Conservation (phyloP, 2,888 invertebrate genomes). For the Agriopis leucophaearia region DNA sequence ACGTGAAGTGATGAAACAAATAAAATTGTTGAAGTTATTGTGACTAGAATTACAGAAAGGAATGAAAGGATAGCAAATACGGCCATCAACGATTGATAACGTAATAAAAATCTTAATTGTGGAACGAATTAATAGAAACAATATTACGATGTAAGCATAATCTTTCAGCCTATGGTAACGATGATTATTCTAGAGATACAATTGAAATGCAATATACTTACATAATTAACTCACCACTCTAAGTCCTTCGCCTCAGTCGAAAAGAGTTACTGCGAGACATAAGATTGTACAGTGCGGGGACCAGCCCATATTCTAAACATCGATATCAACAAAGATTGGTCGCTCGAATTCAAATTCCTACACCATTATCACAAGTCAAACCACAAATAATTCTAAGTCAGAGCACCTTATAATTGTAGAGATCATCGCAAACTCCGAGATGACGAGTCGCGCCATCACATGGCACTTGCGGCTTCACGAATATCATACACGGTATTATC, state of each 20-base stretch:
- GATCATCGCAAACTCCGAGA: slow-evolving; percentile 80
- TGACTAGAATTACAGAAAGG: slow-evolving; percentile 43
- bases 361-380: slow-evolving; percentile 80
- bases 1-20: slow-evolving; percentile 8
- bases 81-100: slow-evolving; percentile 9
- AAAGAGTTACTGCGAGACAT: slow-evolving; percentile 48
- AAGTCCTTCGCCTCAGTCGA: slow-evolving; percentile 48
- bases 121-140: slow-evolving; percentile 47
- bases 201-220: slow-evolving; percentile 79
- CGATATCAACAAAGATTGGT: slow-evolving; percentile 78
- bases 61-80: slow-evolving; percentile 20
- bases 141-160: slow-evolving; percentile 56
- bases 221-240: slow-evolving; percentile 50
- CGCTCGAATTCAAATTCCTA: slow-evolving; percentile 76
- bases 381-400: slow-evolving; percentile 82
- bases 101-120: slow-evolving; percentile 2
- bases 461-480: slow-evolving; percentile 78
- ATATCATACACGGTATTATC: slow-evolving; percentile 76
- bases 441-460: slow-evolving; percentile 77
- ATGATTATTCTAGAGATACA: slow-evolving; percentile 66
- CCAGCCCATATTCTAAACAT: slow-evolving; percentile 78
- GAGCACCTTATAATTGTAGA: slow-evolving; percentile 87
- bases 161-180: slow-evolving; percentile 72
- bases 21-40: slow-evolving; percentile 24
- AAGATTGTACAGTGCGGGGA: slow-evolving; percentile 60